These are phyloP conservation scores for Nephrotoma appendiculata DNA, from an alignment of 2,888 invertebrate species.

Conservation along the genomic window DNA sequence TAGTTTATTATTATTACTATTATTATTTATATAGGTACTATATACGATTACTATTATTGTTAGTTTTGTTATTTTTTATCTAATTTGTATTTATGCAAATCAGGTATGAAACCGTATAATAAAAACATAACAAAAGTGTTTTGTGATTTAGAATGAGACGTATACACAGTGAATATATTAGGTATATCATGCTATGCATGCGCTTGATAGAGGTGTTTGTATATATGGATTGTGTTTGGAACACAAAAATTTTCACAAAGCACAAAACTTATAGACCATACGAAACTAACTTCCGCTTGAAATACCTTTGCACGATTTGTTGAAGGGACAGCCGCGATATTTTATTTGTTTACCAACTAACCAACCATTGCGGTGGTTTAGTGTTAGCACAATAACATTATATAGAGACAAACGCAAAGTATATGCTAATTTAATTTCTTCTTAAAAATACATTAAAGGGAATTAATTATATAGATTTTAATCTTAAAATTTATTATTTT, in stretches of 20 bases:
- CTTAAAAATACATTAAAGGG: background rate
- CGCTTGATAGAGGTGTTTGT: background rate
- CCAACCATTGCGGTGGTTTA: background rate
- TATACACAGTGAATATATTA: background rate
- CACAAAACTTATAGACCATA: background rate
- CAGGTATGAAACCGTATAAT: background rate
- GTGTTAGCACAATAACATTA: background rate
- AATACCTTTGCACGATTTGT: background rate
- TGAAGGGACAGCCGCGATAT: background rate
- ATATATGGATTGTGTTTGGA: background rate
- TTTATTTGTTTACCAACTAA: background rate
- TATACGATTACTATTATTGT: background rate
- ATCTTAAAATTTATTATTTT: background rate
- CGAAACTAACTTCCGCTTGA: background rate
- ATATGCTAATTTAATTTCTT: background rate
- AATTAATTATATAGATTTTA: background rate
- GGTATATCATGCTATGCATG: background rate
- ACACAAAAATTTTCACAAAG: background rate
- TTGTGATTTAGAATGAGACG: background rate
- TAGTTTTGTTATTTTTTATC: background rate
- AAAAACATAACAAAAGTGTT: background rate
- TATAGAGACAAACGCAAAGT: background rate
- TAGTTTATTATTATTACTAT: background rate
- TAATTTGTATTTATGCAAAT: background rate
- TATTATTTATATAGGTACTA: background rate